Evolutionary conservation across 2,797 vertebrate genomes (phyloP).

Genomic region (Acestrorhynchus altus): DNA sequence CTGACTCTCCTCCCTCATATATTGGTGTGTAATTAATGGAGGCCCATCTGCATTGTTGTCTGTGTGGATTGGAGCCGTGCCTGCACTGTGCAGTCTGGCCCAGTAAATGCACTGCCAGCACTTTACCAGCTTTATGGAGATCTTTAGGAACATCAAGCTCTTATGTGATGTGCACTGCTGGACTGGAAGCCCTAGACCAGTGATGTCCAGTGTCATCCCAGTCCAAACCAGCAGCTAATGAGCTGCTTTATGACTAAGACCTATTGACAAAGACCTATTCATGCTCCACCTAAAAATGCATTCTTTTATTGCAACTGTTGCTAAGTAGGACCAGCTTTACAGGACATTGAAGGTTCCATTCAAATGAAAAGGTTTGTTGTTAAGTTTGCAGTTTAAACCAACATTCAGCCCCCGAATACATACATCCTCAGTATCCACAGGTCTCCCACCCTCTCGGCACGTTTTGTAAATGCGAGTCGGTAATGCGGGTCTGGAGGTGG

Average conservation of each 20-base stretch:
- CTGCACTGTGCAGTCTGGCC: slow-evolving; percentile 23
- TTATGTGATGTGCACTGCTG: slow-evolving; percentile 7
- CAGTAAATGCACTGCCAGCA: slow-evolving; percentile 30
- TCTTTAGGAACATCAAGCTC: slow-evolving; percentile 18
- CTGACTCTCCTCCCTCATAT: slow-evolving; percentile 5
- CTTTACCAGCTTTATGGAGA: slow-evolving; percentile 38
- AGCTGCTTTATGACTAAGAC: too few species aligned
- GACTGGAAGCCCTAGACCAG: background rate
- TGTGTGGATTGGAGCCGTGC: slow-evolving; percentile 48
- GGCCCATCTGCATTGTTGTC: slow-evolving; percentile 75
- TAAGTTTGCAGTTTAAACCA: too few species aligned
- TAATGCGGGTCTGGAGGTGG: too few species aligned
- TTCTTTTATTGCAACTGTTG: background rate
- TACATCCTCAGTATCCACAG: too few species aligned
- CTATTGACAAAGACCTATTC: background rate
- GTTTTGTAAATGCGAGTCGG: too few species aligned
- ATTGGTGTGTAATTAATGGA: slow-evolving; percentile 76
- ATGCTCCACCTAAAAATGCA: background rate
- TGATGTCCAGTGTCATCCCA: background rate
- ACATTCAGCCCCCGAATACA: too few species aligned
- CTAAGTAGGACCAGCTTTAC: background rate
- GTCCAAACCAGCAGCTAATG: background rate
- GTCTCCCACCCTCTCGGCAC: too few species aligned
- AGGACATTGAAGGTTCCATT: background rate
- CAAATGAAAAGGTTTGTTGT: too few species aligned